Evolutionary conservation across 2,113 vertebrate genomes (phyloP), one percentile per base, ranked within the genome.

Genomic region (Nicator chloris): DNA sequence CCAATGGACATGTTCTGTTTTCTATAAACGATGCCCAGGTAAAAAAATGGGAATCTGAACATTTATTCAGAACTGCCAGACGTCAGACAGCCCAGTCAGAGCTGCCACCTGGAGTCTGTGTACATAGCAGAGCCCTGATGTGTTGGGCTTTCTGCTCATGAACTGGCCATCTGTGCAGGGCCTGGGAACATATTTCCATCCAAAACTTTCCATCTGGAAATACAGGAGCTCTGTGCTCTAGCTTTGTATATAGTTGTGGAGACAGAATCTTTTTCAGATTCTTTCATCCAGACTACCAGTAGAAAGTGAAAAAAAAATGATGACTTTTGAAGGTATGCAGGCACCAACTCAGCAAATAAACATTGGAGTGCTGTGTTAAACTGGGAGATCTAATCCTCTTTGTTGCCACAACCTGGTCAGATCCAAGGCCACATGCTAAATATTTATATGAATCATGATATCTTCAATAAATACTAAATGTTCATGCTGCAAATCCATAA

Each of bases 131-230:
- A 54, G 63, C 60, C 68, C 54, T 92, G 71, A 94, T 49, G 50
- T 21, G 23, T 27, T 73, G 68, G 76, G 64, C 31, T 86, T 94
- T 88, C 76, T 92, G 79, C 50, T 97, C 19, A 1, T 92, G 82
- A 92, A 63, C 82, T 27, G 68, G 28, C 88, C 96, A 96, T 96
- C 88, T 93, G 90, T 90, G 79, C 63, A 78, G 76, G 70, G 63
- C 59, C 35, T 69, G 59, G 44, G 39, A 95, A 94, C 51, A 22
- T 86, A 88, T 83, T 94, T 95, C 76, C 42, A 81, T 40, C 47
- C 68, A 33, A 73, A 70, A 83, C 13, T 81, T 93, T 92, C 94
- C 75, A 73, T 80, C 82, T 96, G 90, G 75, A 93, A 77, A 86
- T 54, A 92, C 39, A 86, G 42, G 54, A 96, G 51, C 42, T 85